Conservation (phyloP, 2,888 invertebrate species). For the Eupithecia tripunctaria region DNA sequence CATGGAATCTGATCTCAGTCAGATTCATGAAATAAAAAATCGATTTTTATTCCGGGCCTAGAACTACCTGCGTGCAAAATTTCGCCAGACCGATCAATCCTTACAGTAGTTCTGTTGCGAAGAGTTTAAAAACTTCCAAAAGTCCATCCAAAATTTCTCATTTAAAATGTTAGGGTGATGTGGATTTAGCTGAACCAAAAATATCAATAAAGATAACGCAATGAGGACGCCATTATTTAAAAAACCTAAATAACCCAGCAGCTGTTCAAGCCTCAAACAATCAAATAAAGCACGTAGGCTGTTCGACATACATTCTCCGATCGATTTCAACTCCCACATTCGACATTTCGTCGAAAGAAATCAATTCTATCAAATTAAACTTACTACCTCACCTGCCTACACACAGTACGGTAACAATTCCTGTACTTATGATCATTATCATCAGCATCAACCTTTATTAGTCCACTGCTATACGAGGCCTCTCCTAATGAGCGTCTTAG, state of each 20-base stretch:
- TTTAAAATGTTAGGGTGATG: neutral
- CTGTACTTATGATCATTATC: too few relatives aligned
- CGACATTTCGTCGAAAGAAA: conserved; percentile 25
- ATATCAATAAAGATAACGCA: neutral
- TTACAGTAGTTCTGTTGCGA: too few relatives aligned
- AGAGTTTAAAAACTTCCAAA: too few relatives aligned
- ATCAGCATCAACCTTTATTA: too few relatives aligned
- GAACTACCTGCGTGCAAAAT: too few relatives aligned
- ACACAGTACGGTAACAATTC: neutral
- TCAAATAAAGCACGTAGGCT: conserved; percentile 18
- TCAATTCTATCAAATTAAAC: conserved; percentile 27
- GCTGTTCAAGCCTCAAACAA: conserved; percentile 13
- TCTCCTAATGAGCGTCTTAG: too few relatives aligned
- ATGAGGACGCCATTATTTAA: neutral
- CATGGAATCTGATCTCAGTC: too few relatives aligned
- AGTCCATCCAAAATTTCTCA: neutral
- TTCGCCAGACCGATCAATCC: too few relatives aligned
- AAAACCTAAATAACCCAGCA: neutral
- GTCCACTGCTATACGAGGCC: too few relatives aligned
- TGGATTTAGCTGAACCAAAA: neutral
- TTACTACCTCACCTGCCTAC: neutral
- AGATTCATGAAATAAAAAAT: too few relatives aligned
- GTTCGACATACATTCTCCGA: conserved; percentile 21
- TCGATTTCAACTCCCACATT: conserved; percentile 30
- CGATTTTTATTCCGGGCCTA: too few relatives aligned